These are phyloP conservation scores for Drosophila kikkawai DNA, from an alignment of 1,140 invertebrate species.

Conservation along the genomic window DNA sequence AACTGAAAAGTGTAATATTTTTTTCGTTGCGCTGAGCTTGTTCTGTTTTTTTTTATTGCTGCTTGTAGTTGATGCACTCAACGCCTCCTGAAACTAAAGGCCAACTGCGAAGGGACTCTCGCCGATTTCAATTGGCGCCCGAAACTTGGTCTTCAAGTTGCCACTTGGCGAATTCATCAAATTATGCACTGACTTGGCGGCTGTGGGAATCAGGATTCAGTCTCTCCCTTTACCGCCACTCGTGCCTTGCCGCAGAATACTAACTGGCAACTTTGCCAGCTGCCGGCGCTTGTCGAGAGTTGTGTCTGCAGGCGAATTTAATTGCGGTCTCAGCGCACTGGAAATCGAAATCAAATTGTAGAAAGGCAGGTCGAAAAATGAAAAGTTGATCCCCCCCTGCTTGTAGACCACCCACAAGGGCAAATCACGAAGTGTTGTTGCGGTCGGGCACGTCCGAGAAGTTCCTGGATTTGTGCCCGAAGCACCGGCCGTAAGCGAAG, in stretches of 20 bases:
- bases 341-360: conserved; percentile 50
- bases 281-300: conserved; percentile 24
- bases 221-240: conserved; percentile 1
- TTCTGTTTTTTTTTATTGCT: not conserved
- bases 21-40: conserved; percentile 3
- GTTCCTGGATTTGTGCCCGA: conserved; percentile 14
- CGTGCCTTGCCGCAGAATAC: conserved; percentile 14
- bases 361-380: conserved; percentile 4
- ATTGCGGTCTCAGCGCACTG: conserved; percentile 34
- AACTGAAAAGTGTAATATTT: not conserved
- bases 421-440: conserved; percentile 28
- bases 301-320: conserved; percentile 46
- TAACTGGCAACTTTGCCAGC: conserved; percentile 34
- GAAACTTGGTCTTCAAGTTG: conserved; percentile 47
- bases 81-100: conserved; percentile 3
- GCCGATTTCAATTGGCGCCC: conserved; percentile 45
- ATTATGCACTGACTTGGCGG: conserved; percentile 38
- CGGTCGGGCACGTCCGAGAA: conserved; percentile 10
- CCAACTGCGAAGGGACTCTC: not conserved
- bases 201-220: conserved; percentile 7
- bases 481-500: conserved; percentile 15
- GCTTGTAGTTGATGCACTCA: not conserved
- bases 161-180: conserved; percentile 65
- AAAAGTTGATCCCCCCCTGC: conserved; percentile 14
- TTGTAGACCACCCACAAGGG: not conserved